These are phyloP conservation scores for Gallinago jamesoni DNA, from an alignment of 2,113 vertebrate genomes.

Conservation along the genomic window DNA sequence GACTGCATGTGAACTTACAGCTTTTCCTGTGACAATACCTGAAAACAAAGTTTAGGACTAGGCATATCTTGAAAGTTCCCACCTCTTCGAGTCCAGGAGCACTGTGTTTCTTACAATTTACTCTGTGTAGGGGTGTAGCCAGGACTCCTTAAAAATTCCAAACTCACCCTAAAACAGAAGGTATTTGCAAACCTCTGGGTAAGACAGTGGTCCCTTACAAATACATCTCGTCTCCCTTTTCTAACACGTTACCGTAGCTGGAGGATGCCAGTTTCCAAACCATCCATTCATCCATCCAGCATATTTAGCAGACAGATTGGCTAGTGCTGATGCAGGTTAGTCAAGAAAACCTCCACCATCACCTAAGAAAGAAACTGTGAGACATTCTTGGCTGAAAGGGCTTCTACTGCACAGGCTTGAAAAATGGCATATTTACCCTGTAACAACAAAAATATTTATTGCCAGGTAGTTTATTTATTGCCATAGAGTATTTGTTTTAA, in stretches of 20 bases:
- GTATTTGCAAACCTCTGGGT: not conserved
- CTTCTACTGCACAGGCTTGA: not conserved
- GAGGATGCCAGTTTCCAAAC: not conserved
- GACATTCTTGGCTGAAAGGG: not conserved
- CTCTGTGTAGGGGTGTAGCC: not conserved
- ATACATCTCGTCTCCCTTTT: fast-evolving
- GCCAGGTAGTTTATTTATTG: not conserved
- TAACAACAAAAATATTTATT: not conserved
- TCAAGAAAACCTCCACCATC: not conserved
- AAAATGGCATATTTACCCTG: not conserved
- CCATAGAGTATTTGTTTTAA: not conserved
- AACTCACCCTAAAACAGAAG: not conserved
- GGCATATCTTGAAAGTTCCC: not conserved
- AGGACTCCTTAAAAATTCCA: not conserved
- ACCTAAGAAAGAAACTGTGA: not conserved
- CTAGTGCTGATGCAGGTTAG: not conserved
- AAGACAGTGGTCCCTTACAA: not conserved
- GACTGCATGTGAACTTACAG: not conserved
- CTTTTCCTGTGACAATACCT: not conserved
- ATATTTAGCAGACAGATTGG: not conserved
- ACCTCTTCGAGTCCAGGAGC: not conserved
- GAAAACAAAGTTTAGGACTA: not conserved
- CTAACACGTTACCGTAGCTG: not conserved
- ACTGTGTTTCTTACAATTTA: not conserved
- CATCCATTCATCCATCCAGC: not conserved